Percentiles rank a stretch among this genome's conserved stretches.
Conservation (phyloP, 2,797 vertebrate genomes). For the Schizopygopsis pylzovi region DNA sequence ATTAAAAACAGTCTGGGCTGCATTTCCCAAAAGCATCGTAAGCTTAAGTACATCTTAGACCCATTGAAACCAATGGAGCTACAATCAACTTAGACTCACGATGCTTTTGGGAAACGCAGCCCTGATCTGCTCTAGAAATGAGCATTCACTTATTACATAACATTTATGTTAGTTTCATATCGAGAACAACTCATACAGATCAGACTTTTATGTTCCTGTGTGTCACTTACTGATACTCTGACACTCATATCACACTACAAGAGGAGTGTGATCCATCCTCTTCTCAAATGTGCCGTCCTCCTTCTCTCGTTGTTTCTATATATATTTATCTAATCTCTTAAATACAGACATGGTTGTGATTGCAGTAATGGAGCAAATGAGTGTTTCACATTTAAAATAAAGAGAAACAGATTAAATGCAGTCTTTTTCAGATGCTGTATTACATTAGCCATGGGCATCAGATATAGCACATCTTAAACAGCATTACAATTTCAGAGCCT, state of each 20-base stretch:
- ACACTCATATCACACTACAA: slow-evolving; percentile 32
- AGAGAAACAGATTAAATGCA: slow-evolving; percentile 26
- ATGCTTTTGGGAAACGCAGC: too few relatives aligned
- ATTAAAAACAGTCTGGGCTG: background rate
- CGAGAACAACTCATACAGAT: background rate
- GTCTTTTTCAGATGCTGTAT: slow-evolving; percentile 31
- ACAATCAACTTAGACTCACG: too few relatives aligned
- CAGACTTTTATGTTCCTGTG: background rate
- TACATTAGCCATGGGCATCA: slow-evolving; percentile 36
- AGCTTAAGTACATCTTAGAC: too few relatives aligned
- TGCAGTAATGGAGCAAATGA: slow-evolving; percentile 14
- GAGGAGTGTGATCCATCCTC: slow-evolving; percentile 31
- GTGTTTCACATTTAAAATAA: slow-evolving; percentile 51
- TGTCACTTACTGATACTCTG: background rate
- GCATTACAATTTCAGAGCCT: slow-evolving; percentile 52
- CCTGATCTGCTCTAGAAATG: background rate
- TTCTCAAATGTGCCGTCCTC: background rate
- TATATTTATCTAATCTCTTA: slow-evolving; percentile 8
- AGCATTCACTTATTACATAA: background rate
- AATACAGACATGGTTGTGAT: slow-evolving; percentile 9
- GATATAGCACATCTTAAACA: slow-evolving; percentile 51
- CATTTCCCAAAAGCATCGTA: too few relatives aligned
- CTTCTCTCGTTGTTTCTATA: slow-evolving; percentile 5
- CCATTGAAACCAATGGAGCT: too few relatives aligned
- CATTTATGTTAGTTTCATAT: background rate